Evolutionary conservation across 35 echinoderm and acorn worm species (phyloP).

Genomic region (Strongylocentrotus purpuratus): DNA sequence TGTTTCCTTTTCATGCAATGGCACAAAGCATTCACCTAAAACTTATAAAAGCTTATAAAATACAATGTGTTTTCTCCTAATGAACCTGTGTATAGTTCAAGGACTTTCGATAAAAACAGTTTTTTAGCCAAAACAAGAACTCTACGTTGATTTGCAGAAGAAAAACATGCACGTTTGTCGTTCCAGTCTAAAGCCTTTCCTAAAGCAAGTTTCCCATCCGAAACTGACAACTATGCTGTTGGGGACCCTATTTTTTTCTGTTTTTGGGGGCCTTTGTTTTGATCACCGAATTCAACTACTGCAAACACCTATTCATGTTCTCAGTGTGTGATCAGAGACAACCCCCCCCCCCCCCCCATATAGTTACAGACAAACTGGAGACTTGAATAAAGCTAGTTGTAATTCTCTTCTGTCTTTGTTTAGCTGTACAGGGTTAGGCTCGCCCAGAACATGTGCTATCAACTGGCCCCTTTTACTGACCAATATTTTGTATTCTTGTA

Average conservation of each 20-base stretch:
- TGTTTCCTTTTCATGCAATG: neutral
- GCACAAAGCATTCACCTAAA: neutral
- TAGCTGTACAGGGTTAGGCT: no score
- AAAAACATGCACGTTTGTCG: neutral
- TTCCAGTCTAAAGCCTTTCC: neutral
- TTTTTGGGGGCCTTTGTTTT: neutral
- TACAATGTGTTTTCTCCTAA: neutral
- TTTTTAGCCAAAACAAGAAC: neutral
- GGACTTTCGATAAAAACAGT: neutral
- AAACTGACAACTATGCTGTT: neutral
- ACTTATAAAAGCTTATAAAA: neutral
- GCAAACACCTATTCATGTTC: neutral
- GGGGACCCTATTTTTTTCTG: neutral
- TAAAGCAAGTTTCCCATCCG: neutral
- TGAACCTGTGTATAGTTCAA: neutral
- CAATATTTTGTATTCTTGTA: no score
- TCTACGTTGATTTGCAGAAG: neutral
- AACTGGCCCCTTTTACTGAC: no score
- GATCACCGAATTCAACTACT: neutral
- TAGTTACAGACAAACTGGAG: neutral
- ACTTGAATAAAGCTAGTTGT: neutral
- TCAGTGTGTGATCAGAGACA: neutral
- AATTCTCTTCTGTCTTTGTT: neutral
- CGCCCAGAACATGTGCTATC: no score
- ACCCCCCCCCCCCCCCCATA: no score